Evolutionary conservation across 2,797 vertebrate genomes (phyloP), one percentile per base, ranked within the genome.

Genomic region (Hemitrygon akajei): DNA sequence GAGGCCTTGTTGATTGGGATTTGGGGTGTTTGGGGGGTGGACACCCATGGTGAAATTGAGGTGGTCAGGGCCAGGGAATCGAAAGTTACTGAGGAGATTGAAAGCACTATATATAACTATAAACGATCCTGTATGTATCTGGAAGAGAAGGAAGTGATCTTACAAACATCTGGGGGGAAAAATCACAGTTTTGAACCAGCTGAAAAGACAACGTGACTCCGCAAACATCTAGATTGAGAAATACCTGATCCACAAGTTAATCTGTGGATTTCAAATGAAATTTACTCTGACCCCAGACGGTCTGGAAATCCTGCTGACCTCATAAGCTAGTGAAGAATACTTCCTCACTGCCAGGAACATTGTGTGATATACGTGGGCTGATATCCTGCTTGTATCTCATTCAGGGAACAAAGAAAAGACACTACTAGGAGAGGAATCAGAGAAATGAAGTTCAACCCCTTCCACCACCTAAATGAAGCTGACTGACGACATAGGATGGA

Each of bases 271-370:
- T 14, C n/a, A 30, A 58, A n/a, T n/a, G 84, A 66, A 87, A n/a
- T 87, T 66, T 30, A 58, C 80, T 82, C 80, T 27, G 47, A 25
- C 7, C 80, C 18, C 25, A 0, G 14, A 9, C 58, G 7, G 84
- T 63, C 3, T 30, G 27, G 58, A 63, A 87, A 87, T 60, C 14
- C 30, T 87, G 58, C 84, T 87, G 84, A 87, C 7, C 58, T 87
- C 58, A 87, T 87, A 27, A 87, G 84, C 58, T 60, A n/a, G 56
- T 12, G 30, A 87, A 30, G 58, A 11, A 63, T 18, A 63, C 16
- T 84, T 34, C 58, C n/a, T 63, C 84, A 66, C 58, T 87, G 58
- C 84, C 84, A 87, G 84, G 58, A 87, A 87, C 30, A n/a, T 14
- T 66, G 84, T 63, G 5, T 34, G 58, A 87, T 20, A 63, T 63